Conservation (phyloP, 2,113 vertebrate genomes). For the Albula goreensis region DNA sequence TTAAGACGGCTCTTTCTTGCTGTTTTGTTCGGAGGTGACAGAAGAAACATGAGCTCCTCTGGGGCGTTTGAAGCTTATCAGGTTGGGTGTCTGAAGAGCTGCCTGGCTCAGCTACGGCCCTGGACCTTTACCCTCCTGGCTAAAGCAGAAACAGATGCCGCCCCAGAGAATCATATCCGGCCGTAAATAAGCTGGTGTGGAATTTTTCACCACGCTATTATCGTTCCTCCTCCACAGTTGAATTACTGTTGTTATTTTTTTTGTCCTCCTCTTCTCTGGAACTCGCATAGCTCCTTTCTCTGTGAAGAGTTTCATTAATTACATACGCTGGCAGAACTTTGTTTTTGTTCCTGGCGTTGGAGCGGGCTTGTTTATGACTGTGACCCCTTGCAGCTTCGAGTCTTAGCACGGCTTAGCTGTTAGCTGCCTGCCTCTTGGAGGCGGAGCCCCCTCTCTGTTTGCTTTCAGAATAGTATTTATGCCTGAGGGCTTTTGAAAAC, state of each 20-base stretch:
- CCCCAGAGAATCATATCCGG: constrained; percentile 73
- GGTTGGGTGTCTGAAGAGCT: constrained; percentile 74
- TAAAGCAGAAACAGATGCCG: constrained; percentile 76
- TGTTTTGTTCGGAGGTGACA: constrained; percentile 51
- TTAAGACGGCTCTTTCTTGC: constrained; percentile 35
- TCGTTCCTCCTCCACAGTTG: background rate
- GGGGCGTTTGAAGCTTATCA: constrained; percentile 68
- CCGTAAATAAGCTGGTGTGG: constrained; percentile 66
- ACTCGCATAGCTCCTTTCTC: constrained; percentile 4
- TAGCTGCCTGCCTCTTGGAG: constrained; percentile 73
- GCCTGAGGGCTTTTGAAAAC: constrained; percentile 67
- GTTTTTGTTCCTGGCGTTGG: constrained; percentile 30
- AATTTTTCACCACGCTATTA: constrained; percentile 42
- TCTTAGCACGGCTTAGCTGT: constrained; percentile 75
- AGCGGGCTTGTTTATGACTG: constrained; percentile 67
- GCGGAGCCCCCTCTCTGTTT: constrained; percentile 75
- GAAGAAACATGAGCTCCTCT: constrained; percentile 65
- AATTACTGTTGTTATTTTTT: constrained; percentile 4
- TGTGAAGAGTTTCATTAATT: constrained; percentile 26
- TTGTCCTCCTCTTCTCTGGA: background rate
- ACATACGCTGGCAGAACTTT: constrained; percentile 40
- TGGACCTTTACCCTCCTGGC: constrained; percentile 71
- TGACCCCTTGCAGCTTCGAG: constrained; percentile 65
- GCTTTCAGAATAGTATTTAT: constrained; percentile 73
- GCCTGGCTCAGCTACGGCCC: constrained; percentile 78